Base-by-base conservation (phyloP, 2,888 invertebrate species). In the Tachina grossa region DNA sequence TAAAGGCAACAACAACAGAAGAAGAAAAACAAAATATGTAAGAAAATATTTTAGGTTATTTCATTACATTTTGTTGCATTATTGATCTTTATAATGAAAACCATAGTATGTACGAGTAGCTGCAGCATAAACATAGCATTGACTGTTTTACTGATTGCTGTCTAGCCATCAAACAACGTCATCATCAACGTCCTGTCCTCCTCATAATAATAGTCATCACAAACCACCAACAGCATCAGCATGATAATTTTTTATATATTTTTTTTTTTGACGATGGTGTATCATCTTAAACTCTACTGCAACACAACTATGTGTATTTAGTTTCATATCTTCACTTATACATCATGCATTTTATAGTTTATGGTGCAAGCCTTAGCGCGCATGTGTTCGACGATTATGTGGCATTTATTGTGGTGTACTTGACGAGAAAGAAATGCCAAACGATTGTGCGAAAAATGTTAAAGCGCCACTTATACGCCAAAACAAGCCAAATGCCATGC, bases 381-480 rank as follows among this genome's bases (percentile, higher is more conserved):
- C 78, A 75, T 78, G 63, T 78, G 65, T 72, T 79, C 45, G 63
- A 61, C 66, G 78, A 66, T 76, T 79, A 66, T 57, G 68, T 63
- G 76, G 77, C 74, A 75, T 83, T 83, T 85, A 41, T 39, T 69
- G 61, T 63, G 51, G 51, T 78, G 59, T 63, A 31, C 31, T 79
- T 71, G 81, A 77, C 82, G 75, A 81, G 80, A 86, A 84, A 85
- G 83, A 87, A 87, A 87, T 84, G 74, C 85, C 82, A 84, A 87
- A 79, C 49, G 80, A 72, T 69, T 74, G 65, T 55, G 78, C 75
- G 84, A 83, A 87, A 81, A 84, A 87, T 85, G 79, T 72, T 85
- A 84, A 87, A 87, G 87, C 87, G 87, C 87, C 87, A 87, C 87
- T 85, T 81, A 85, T 59, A 85, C 68, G 61, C 75, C 55, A 63